These are phyloP conservation scores for Percopsis omiscomaycus DNA, from an alignment of 2,797 vertebrate genomes.

Conservation along the genomic window DNA sequence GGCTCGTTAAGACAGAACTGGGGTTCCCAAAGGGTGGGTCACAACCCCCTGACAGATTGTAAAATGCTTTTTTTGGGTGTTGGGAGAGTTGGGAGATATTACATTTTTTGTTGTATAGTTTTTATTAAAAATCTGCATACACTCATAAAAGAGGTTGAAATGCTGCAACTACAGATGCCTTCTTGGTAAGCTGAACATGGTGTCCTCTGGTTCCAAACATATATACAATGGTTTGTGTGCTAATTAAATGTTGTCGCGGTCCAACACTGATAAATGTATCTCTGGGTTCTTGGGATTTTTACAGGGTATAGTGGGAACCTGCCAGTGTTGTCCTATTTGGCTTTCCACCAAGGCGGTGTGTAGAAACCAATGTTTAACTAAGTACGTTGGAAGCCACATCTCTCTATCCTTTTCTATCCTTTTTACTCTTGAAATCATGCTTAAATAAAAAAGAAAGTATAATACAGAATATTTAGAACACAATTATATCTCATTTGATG, in stretches of 20 bases:
- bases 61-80: too few species aligned
- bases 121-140: too few species aligned
- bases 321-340: conserved; percentile 14
- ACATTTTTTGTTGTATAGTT: too few species aligned
- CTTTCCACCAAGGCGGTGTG: conserved; percentile 36
- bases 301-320: conserved; percentile 1
- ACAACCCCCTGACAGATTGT: too few species aligned
- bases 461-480: background rate
- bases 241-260: conserved; percentile 54
- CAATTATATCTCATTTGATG: background rate
- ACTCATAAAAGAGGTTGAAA: too few species aligned
- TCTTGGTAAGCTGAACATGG: conserved; percentile 18
- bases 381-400: conserved; percentile 15
- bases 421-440: conserved; percentile 21
- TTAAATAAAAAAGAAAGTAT: conserved; percentile 13
- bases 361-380: conserved; percentile 23
- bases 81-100: too few species aligned
- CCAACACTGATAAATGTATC: conserved; percentile 21
- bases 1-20: too few species aligned
- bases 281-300: conserved; percentile 34
- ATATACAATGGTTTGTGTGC: conserved; percentile 27
- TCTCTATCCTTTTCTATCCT: background rate
- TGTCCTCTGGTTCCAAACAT: conserved; percentile 33
- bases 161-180: too few species aligned
- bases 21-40: too few species aligned